Conservation (phyloP, 2,888 invertebrate species). For the Agrotis clavis region DNA sequence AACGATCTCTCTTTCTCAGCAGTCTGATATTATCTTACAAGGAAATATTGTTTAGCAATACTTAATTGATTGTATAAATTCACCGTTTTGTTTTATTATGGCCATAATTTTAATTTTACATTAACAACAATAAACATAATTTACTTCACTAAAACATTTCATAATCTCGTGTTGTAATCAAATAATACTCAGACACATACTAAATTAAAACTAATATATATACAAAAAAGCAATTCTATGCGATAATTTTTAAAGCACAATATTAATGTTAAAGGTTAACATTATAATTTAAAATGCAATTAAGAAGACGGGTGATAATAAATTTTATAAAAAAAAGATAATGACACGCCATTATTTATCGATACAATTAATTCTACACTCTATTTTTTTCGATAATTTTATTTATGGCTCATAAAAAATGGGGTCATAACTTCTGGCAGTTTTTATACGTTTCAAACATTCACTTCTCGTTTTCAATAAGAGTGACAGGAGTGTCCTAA, state of each 20-base stretch:
- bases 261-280: slow-evolving; percentile 67
- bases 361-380: slow-evolving; percentile 54
- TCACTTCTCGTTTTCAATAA: slow-evolving; percentile 12
- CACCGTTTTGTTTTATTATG: slow-evolving; percentile 44
- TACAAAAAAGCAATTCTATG: slow-evolving; percentile 44
- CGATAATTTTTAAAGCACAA: slow-evolving; percentile 49
- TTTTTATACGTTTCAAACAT: slow-evolving; percentile 5
- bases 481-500: slow-evolving; percentile 29
- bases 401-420: slow-evolving; percentile 51
- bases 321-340: slow-evolving; percentile 43
- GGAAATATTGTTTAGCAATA: slow-evolving; percentile 15
- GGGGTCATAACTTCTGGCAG: slow-evolving; percentile 26
- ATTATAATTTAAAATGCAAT: slow-evolving; percentile 70
- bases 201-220: slow-evolving; percentile 54
- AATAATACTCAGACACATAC: slow-evolving; percentile 46
- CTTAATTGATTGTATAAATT: slow-evolving; percentile 19
- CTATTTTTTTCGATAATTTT: slow-evolving; percentile 33
- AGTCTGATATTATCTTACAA: slow-evolving; percentile 33
- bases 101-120: slow-evolving; percentile 34
- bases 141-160: slow-evolving; percentile 49
- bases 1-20: slow-evolving; percentile 29
- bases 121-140: slow-evolving; percentile 31
- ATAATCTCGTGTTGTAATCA: slow-evolving; percentile 53
- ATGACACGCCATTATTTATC: slow-evolving; percentile 59
- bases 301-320: slow-evolving; percentile 50